These are phyloP conservation scores for Bubo scandiacus DNA, from an alignment of 2,113 vertebrate genomes.

Conservation along the genomic window DNA sequence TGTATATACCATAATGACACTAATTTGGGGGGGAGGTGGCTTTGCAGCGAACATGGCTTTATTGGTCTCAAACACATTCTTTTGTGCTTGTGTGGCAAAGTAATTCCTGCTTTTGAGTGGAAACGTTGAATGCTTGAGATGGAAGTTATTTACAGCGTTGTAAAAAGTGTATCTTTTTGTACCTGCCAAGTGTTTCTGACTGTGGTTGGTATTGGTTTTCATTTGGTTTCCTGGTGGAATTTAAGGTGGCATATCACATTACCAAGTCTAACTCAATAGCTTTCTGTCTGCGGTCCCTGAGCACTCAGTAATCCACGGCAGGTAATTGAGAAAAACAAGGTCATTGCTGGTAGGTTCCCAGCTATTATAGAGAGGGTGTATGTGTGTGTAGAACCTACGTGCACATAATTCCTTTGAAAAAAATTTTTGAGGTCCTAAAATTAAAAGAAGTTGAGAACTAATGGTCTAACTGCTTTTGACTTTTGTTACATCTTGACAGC, in stretches of 20 bases:
- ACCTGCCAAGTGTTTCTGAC: background rate
- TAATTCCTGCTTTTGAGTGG: background rate
- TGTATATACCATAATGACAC: background rate
- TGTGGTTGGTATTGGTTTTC: background rate
- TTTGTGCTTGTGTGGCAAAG: background rate
- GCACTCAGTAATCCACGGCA: background rate
- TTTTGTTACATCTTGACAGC: background rate
- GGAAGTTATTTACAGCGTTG: background rate
- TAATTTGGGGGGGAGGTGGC: too few relatives aligned
- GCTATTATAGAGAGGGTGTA: too few relatives aligned
- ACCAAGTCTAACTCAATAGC: background rate
- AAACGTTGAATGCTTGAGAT: background rate
- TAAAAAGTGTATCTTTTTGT: background rate
- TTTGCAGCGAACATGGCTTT: background rate
- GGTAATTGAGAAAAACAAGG: background rate
- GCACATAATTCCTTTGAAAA: background rate
- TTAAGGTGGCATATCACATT: background rate
- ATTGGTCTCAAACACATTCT: background rate
- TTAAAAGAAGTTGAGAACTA: background rate
- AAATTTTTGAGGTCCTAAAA: background rate
- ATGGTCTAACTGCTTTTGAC: background rate
- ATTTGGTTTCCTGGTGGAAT: background rate
- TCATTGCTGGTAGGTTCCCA: background rate
- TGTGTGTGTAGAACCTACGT: background rate
- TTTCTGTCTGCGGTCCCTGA: background rate